A percentile compares a stretch with the other conserved stretches of the same genome.
These are phyloP conservation scores for Clupea harengus DNA, from an alignment of 2,113 vertebrate species.

Conservation along the genomic window DNA sequence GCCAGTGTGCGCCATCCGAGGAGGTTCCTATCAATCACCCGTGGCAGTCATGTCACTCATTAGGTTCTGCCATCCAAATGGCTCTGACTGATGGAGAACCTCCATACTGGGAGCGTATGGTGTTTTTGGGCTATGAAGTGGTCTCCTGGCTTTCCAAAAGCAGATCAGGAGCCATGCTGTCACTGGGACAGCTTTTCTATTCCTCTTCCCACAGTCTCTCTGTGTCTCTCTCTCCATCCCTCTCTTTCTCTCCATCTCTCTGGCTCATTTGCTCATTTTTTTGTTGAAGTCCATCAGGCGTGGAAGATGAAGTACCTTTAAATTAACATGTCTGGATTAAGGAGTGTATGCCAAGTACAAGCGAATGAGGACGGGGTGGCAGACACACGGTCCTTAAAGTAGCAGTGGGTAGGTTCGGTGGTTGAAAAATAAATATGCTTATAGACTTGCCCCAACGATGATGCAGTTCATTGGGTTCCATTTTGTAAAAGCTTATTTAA, in stretches of 20 bases:
- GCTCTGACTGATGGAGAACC: background rate
- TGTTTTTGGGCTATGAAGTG: background rate
- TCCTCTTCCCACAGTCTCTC: background rate
- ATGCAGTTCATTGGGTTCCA: background rate
- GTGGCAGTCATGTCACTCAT: slow-evolving; percentile 22
- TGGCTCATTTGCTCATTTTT: slow-evolving; percentile 10
- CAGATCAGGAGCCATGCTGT: background rate
- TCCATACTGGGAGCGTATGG: background rate
- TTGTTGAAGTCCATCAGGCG: slow-evolving; percentile 24
- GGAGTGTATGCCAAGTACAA: background rate
- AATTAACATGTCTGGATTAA: background rate
- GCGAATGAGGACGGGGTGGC: background rate
- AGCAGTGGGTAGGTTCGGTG: background rate
- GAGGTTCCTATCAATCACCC: slow-evolving; percentile 30
- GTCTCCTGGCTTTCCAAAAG: background rate
- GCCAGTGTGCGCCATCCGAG: background rate
- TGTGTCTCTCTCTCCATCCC: background rate
- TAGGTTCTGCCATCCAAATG: slow-evolving; percentile 16
- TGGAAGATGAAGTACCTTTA: slow-evolving; percentile 39
- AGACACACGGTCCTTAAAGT: background rate
- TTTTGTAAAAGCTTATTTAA: background rate
- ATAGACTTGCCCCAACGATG: background rate
- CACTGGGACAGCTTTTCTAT: background rate
- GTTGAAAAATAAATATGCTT: background rate
- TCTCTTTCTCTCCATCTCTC: background rate